Base-by-base conservation (phyloP, 2,888 invertebrate species). In the Rhimphoctona megacephalus region DNA sequence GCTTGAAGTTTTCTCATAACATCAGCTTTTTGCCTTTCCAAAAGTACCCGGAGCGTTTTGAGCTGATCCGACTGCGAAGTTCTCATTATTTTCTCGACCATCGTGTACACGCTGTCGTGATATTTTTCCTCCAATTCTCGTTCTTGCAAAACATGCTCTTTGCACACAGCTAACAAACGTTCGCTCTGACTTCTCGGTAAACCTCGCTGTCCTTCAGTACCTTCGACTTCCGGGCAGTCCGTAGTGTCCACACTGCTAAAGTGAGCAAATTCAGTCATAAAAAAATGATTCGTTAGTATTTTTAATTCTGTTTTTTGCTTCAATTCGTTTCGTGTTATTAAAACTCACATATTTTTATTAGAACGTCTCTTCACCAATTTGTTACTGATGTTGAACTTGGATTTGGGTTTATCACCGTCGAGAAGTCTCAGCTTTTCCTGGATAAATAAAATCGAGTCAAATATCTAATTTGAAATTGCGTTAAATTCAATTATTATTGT, bases 1-100 rank as follows among this genome's bases (percentile, higher is more conserved):
- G 97, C 96, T 90, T 98, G 98, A 89, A 99, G 95, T 92, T 97
- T 96, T 91, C 97, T 96, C 96, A 98, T 96, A 73, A 98, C 96
- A 89, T 97, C 97, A 46, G 95, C 96, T 2, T 96, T 97, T 90
- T 97, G 97, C 87, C 96, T 95, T 89, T 97, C 97, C 88, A 97
- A 95, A 81, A 97, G 95, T 6, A 95, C 96, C 91, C 96, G 96
- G 72, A 98, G 95, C 83, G 96, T 95, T 94, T 98, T 98, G 94
- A 97, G 95, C 95, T 98, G 98, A 90, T 96, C 96, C 61, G 96
- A 95, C 93, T 98, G 98, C 36, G 98, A 97, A 78, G 95, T 95
- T 89, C 96, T 96, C 95, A 98, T 96, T 70, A 97, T 96, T 94
- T 98, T 98, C 91, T 98, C 98, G 0, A 98, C 96, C 46, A 96